Base-by-base conservation (phyloP, 53 echinoderm and acorn worm species). In the Apostichopus leukothele region DNA sequence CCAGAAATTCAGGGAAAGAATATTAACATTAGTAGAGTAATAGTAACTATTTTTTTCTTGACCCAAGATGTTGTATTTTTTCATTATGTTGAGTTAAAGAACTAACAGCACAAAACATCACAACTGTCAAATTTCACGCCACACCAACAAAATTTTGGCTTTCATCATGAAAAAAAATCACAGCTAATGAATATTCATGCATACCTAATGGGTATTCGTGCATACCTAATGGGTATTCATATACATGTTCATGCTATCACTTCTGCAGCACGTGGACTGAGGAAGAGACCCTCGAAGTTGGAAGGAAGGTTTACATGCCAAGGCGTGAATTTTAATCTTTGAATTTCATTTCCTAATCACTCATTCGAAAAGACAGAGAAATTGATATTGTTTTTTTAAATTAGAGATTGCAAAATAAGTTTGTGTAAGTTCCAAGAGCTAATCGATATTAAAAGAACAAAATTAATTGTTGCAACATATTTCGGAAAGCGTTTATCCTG, bases 161-260 rank as follows among this genome's bases (percentile, higher is more conserved):
- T 71, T 19, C 71, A 71, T 71, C 71, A 18, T 19, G 6, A 63
- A 16, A 6, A 18, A 18, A 18, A 71, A 71, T 71, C 16, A 13
- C 20, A 19, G 18, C 71, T 16, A 19, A 66, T 85, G 26, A 85
- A 50, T 85, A 67, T 85, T 85, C 85, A 85, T 85, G 50, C 26
- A 50, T 63, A 4, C 4, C 39, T 39, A 39, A 39, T 39, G 11
- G 67, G 68, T 67, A 25, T 67, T 52, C 50, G 16, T 76, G 77
- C 50, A 76, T 76, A 25, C 52, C 85, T 85, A 11, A 27, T 13
- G 67, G 85, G 85, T 85, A 85, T 85, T 85, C 68, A 85, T 85
- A 85, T 50, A 85, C 85, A 67, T 85, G 67, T 85, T 85, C 67
- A 85, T 85, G 85, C 85, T 85, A 85, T 81, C 53, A 63, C 85